Conservation (phyloP, 2,113 vertebrate species). For the Camarhynchus parvulus region DNA sequence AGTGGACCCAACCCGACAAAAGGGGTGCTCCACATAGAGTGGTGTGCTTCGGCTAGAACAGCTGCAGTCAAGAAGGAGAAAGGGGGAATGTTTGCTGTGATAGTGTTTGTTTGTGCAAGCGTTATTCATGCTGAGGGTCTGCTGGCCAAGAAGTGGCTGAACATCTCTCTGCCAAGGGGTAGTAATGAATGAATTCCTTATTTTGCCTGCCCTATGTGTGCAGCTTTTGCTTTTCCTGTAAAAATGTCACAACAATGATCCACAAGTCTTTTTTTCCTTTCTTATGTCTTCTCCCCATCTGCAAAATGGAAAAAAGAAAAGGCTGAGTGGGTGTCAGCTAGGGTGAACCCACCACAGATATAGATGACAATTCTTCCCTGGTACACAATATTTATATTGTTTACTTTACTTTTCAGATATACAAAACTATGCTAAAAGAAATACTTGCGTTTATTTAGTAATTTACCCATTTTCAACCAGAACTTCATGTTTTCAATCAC, state of each 20-base stretch:
- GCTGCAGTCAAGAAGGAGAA: not conserved
- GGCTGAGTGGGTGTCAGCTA: not conserved
- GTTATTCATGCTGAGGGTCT: not conserved
- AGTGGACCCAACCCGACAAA: not conserved
- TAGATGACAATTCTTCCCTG: not conserved
- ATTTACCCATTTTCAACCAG: not conserved
- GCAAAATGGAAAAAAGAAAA: not conserved
- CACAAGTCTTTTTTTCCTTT: not conserved
- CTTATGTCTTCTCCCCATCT: not conserved
- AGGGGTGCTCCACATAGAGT: rapidly evolving
- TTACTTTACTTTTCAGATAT: not conserved
- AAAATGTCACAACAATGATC: not conserved
- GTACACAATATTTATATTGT: not conserved
- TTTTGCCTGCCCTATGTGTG: not conserved
- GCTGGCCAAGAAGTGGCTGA: not conserved
- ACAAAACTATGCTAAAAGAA: not conserved
- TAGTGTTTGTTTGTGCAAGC: not conserved
- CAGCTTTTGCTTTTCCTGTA: not conserved
- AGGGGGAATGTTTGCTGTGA: rapidly evolving
- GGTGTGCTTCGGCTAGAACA: not conserved
- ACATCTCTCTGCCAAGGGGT: not conserved
- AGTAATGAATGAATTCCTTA: not conserved
- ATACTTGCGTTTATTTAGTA: not conserved
- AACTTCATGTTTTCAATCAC: not conserved
- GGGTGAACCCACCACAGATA: not conserved